Evolutionary conservation across 2,888 invertebrate genomes (phyloP).

Genomic region (Automeris io): DNA sequence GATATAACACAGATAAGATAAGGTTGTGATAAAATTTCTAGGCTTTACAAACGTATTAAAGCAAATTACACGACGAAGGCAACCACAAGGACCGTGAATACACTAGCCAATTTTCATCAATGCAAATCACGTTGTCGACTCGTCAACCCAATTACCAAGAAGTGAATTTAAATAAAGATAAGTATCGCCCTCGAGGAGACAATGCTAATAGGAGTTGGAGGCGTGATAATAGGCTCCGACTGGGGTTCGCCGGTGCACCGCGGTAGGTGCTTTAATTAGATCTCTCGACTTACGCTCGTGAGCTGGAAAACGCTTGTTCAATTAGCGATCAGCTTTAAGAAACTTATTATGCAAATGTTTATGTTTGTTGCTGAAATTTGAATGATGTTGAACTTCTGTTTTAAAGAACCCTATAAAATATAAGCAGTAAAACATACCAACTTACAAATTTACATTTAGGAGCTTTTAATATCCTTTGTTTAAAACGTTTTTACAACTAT

Average conservation of each 20-base stretch:
- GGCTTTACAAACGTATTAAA: conserved; percentile 60
- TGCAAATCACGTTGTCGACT: conserved; percentile 78
- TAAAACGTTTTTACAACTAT: too few species aligned
- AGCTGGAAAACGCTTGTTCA: conserved; percentile 72
- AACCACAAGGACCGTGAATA: conserved; percentile 52
- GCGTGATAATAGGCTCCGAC: conserved; percentile 72
- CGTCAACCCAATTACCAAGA: conserved; percentile 78
- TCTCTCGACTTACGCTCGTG: conserved; percentile 67
- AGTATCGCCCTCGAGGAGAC: conserved; percentile 76
- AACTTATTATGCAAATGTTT: conserved; percentile 48
- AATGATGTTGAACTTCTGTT: too few species aligned
- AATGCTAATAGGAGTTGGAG: conserved; percentile 75
- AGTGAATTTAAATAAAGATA: conserved; percentile 78
- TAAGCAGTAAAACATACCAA: too few species aligned
- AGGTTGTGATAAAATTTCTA: conserved; percentile 32
- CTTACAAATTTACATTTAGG: too few species aligned
- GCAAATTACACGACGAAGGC: conserved; percentile 58
- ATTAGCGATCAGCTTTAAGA: conserved; percentile 66
- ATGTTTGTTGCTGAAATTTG: too few species aligned
- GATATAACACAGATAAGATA: conserved; percentile 16
- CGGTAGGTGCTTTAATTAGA: conserved; percentile 74
- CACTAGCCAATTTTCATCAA: conserved; percentile 73
- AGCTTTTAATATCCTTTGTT: too few species aligned
- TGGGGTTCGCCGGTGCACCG: conserved; percentile 48
- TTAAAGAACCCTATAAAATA: too few species aligned